Conservation (phyloP, 2,797 vertebrate species). For the Sebastes paucispinis region DNA sequence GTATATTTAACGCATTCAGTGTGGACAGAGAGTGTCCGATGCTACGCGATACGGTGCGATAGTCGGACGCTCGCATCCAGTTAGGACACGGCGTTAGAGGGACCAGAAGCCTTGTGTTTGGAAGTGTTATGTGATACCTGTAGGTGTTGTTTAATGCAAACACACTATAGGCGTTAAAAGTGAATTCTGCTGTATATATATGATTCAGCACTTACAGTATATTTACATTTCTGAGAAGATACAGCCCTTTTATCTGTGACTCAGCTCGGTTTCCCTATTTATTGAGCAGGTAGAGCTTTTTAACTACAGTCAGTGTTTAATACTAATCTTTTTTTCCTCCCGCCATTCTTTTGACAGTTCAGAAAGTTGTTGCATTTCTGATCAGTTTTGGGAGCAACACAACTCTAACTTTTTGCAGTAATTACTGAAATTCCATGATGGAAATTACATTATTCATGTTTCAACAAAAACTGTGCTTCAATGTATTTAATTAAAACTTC, state of each 20-base stretch:
- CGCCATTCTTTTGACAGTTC: not conserved
- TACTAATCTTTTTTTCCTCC: not conserved
- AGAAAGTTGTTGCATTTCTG: not conserved
- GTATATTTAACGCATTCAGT: no score
- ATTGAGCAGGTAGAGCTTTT: not conserved
- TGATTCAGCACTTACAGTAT: not conserved
- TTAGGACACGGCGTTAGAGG: not conserved
- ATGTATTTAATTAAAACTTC: not conserved
- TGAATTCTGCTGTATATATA: not conserved
- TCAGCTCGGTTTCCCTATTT: not conserved
- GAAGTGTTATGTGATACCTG: not conserved
- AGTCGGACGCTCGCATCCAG: no score
- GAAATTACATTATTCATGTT: not conserved
- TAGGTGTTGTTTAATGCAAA: not conserved
- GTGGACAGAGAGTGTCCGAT: no score
- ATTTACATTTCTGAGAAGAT: not conserved
- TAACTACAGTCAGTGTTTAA: not conserved
- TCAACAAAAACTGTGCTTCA: not conserved
- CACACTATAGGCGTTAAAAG: not conserved
- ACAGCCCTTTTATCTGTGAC: not conserved
- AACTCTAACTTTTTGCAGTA: not conserved
- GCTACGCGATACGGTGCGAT: no score
- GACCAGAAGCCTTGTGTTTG: not conserved
- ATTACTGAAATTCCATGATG: not conserved
- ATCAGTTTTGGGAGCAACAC: not conserved